Conservation (phyloP, 2,888 invertebrate genomes). For the Strigamia transsilvanica region DNA sequence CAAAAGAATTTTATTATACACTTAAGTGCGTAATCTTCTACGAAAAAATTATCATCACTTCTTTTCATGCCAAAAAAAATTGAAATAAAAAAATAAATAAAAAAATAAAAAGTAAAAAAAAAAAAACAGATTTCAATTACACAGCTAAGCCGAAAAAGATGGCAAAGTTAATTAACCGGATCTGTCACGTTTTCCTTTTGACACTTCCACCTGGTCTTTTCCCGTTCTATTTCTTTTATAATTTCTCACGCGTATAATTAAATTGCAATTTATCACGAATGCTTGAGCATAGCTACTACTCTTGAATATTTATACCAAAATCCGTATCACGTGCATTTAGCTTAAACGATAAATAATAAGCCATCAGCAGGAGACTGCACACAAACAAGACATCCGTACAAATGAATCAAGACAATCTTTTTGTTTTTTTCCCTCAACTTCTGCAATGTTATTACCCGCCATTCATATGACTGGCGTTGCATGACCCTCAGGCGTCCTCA, state of each 20-base stretch:
- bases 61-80: neutral
- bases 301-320: constrained; percentile 37
- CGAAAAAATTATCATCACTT: neutral
- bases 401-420: constrained; percentile 45
- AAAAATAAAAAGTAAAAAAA: constrained; percentile 6
- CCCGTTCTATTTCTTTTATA: constrained; percentile 37
- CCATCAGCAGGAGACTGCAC: constrained; percentile 40
- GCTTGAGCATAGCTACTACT: constrained; percentile 29
- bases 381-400: constrained; percentile 47
- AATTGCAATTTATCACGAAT: constrained; percentile 43
- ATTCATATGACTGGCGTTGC: constrained; percentile 34
- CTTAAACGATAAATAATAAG: constrained; percentile 47
- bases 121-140: neutral
- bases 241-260: constrained; percentile 48
- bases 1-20: neutral
- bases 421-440: neutral
- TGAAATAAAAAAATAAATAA: too few relatives aligned
- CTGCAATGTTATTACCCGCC: constrained; percentile 20
- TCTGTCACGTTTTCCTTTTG: constrained; percentile 33
- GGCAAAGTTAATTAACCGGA: constrained; percentile 44
- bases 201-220: constrained; percentile 40
- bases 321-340: constrained; percentile 28
- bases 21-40: neutral
- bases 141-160: constrained; percentile 31
- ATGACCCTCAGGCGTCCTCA: constrained; percentile 27